Evolutionary conservation across 2,797 vertebrate genomes (phyloP), one percentile per base, ranked within the genome.

Genomic region (Esox lucius): DNA sequence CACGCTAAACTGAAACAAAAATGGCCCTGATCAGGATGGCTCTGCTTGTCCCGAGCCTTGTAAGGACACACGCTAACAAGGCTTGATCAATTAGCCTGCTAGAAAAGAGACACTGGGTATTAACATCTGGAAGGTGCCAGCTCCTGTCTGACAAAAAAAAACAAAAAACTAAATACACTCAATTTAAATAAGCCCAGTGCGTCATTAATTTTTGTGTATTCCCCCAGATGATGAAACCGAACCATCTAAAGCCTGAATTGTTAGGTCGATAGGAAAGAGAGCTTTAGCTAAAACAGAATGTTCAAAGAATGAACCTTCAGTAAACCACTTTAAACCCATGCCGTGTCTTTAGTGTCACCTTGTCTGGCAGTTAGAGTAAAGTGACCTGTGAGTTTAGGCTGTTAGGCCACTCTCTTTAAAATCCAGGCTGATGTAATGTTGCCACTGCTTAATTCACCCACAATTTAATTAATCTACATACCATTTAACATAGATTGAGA

Each of bases 1-100:
- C 80, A 83, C 69, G 61, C 82, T 85, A 87, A 80, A 85, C 72
- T 81, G 70, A 85, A 80, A 0, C 26, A 84, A 77, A 79, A 84
- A 82, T 15, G 46, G 22, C 80, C 81, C 81, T 87, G 77, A 88
- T 86, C 72, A 81, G 75, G 83, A 82, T 81, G 79, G 81, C 75
- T 77, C 80, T 77, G 82, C 84, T 84, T 81, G 86, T 89, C 89
- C 87, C 91, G 89, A 90, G 89, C 84, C 46, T 70, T 85, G 83
- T 82, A 80, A 77, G 81, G 70, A 69, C n/a, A 62, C 0, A 33
- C 70, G 72, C 80, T 77, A 7, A 49, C 80, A 74, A 78, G 80
- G 80, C 79, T 78, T 49, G 59, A 72, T 65, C 73, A 67, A 73
- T 75, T 75, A 46, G 70, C 76, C 75, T 26, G 75, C 31, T n/a